Conservation (phyloP, 2,113 vertebrate species). For the Aldabrachelys gigantea region DNA sequence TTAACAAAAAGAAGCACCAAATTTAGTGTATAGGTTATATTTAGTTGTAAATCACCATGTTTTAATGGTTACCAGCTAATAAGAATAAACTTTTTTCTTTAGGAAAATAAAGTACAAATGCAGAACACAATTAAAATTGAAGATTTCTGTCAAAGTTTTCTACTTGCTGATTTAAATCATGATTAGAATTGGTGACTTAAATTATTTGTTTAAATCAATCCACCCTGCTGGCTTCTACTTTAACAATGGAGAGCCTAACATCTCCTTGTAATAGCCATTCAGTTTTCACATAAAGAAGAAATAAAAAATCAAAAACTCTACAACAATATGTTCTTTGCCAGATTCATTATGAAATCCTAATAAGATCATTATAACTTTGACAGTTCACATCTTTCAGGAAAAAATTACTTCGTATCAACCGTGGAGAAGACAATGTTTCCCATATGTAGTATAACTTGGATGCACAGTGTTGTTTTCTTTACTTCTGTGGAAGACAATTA, state of each 20-base stretch:
- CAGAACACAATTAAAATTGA: background rate
- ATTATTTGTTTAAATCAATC: background rate
- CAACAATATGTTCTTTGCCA: rapidly evolving
- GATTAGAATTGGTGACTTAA: background rate
- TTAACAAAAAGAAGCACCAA: background rate
- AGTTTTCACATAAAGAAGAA: background rate
- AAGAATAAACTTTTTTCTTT: background rate
- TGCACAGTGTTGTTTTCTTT: background rate
- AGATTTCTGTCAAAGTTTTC: background rate
- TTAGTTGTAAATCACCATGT: background rate
- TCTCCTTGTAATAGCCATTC: background rate
- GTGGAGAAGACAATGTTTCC: constrained; percentile 1
- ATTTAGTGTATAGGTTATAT: background rate
- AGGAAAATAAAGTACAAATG: background rate
- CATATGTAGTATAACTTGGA: background rate
- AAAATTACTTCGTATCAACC: background rate
- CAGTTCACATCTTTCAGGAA: background rate
- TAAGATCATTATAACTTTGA: background rate
- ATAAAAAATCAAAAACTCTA: background rate
- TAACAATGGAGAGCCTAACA: background rate
- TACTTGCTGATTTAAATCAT: background rate
- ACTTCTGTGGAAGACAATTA: background rate
- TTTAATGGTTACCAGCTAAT: background rate
- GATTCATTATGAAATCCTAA: background rate
- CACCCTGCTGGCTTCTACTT: background rate